phyloP scores from a whole-genome alignment of 2,113 vertebrate species.

The Salvelinus fontinalis region DNA sequence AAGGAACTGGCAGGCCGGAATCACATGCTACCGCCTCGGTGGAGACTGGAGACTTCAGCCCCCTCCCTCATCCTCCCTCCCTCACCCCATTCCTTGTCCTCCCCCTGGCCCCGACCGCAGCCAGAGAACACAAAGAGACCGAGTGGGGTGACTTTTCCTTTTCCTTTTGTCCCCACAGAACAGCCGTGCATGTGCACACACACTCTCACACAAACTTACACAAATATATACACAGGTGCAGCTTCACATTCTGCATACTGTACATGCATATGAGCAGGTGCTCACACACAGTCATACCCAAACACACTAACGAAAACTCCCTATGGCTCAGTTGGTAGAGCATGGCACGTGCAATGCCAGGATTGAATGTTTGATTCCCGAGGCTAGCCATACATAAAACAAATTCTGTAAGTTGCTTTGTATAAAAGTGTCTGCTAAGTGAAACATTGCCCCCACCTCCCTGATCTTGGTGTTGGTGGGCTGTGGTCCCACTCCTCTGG shows the following conservation, averaged over 20 bases:
- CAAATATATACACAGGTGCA: constrained; percentile 40
- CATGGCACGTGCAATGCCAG: too few species aligned
- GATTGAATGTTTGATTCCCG: too few species aligned
- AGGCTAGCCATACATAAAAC: too few species aligned
- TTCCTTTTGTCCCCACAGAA: background rate
- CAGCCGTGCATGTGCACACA: constrained; percentile 11
- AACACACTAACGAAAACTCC: background rate
- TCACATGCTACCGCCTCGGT: constrained; percentile 62
- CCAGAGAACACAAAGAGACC: constrained; percentile 50
- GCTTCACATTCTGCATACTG: background rate
- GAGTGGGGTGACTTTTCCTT: constrained; percentile 67
- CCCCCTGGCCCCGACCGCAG: constrained; percentile 39
- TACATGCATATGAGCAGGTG: background rate
- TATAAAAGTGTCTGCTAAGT: too few species aligned
- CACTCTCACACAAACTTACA: constrained; percentile 55
- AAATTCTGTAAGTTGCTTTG: too few species aligned
- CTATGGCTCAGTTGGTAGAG: constrained; percentile 38
- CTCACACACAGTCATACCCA: constrained; percentile 38
- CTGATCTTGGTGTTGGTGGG: constrained; percentile 10
- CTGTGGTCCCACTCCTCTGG: constrained; percentile 59
- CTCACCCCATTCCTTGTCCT: background rate
- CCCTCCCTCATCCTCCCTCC: background rate
- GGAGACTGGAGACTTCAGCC: constrained; percentile 63
- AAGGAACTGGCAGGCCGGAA: constrained; percentile 46
- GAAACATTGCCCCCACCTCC: constrained; percentile 1